Evolutionary conservation across 2,888 invertebrate species (phyloP), one percentile per base, ranked within the genome.

Genomic region (Cheilosia variabilis): DNA sequence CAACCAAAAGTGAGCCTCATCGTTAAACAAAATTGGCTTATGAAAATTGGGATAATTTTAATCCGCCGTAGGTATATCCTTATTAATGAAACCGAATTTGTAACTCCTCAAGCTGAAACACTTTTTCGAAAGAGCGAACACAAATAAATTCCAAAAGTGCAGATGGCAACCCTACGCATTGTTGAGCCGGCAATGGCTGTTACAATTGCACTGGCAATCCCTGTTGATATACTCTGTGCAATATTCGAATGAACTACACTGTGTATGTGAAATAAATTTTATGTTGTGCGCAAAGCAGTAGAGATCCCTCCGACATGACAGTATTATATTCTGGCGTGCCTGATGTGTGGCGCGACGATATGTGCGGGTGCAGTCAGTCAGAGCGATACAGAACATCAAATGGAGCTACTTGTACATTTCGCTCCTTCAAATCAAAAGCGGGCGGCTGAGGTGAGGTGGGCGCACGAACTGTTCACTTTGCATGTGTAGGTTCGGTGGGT

Each of bases 351-450:
- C 55, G 22, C 52, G 50, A 57, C 10, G 50, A 13, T 27, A 6
- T 41, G 77, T 57, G 37, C 37, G 58, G 55, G 43, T 17, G 17
- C 17, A 50, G 22, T 57, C 73, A 50, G 66, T 43, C 72, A 58
- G 37, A 68, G 22, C 63, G 47, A 60, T 43, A 55, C 45, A 60
- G 57, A 83, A 50, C 62, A 62, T 58, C 52, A 43, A 79, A 84
- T 80, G 63, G 65, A 80, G 79, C 84, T 69, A 75, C 75, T 84
- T 63, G 47, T 57, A 22, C 45, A 72, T 62, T 72, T 66, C 43
- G 50, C 41, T 62, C 65, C 22, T 15, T 58, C 24, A 17, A n/a
- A n/a, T 17, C 53, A 58, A 58, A 24, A 9, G 22, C 43, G 13
- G 43, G 5, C 9, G 17, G 7, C 19, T 27, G 15, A 31, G 50